A percentile compares a stretch with the other conserved stretches of the same genome.
phyloP scores from a whole-genome alignment of 2,113 vertebrate genomes.

The Oreochromis tanganicae region DNA sequence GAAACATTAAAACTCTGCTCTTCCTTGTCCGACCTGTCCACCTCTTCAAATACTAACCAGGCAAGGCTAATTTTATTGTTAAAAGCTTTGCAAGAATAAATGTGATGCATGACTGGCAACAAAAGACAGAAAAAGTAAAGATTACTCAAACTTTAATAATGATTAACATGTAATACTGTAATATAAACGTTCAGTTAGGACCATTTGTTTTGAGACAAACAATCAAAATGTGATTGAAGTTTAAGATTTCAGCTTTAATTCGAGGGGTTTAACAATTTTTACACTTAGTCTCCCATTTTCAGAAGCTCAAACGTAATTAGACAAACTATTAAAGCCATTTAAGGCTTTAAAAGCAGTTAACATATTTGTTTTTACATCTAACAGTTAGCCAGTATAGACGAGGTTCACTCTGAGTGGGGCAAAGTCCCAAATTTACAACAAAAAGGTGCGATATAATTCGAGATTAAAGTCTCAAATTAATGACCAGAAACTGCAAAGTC shows the following conservation, averaged over 20 bases:
- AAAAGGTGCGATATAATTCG: not conserved
- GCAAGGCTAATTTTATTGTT: not conserved
- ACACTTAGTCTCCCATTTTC: not conserved
- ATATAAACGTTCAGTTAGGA: not conserved
- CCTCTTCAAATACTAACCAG: not conserved
- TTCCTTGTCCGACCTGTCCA: rapidly evolving
- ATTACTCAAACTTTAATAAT: not conserved
- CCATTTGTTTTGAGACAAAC: not conserved
- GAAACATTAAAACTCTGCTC: not conserved
- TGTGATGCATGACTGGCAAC: not conserved
- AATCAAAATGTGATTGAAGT: not conserved
- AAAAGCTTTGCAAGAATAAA: not conserved
- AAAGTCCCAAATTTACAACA: not conserved
- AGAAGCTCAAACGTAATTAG: not conserved
- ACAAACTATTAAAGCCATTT: not conserved
- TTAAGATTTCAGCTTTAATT: not conserved
- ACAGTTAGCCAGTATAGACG: rapidly evolving
- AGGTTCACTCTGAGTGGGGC: not conserved
- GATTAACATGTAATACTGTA: not conserved
- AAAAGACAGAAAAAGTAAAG: not conserved
- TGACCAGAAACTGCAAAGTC: rapidly evolving
- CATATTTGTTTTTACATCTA: not conserved
- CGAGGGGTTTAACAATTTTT: not conserved
- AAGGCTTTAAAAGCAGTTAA: not conserved
- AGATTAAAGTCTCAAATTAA: not conserved